Conservation (phyloP, 2,113 vertebrate genomes). For the Heterotis niloticus region DNA sequence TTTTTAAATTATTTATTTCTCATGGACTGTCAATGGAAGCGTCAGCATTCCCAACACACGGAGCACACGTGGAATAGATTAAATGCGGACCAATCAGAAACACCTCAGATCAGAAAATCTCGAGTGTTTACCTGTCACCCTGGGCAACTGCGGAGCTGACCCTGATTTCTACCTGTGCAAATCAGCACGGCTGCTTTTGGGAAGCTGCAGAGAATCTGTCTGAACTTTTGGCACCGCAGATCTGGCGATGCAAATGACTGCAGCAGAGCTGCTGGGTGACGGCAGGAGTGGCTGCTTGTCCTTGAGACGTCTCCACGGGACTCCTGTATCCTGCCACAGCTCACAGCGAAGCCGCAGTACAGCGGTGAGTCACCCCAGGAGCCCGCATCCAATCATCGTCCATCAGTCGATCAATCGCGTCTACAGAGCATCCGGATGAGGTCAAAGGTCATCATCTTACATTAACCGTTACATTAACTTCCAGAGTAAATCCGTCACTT, state of each 20-base stretch:
- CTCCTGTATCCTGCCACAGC: too few species aligned
- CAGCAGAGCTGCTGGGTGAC: neutral
- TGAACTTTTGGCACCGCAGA: neutral
- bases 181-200: neutral
- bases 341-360: too few species aligned
- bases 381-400: neutral
- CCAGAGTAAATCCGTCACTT: too few species aligned
- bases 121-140: neutral
- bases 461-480: too few species aligned
- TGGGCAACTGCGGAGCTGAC: too few species aligned
- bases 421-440: too few species aligned
- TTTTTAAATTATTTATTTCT: conserved; percentile 17
- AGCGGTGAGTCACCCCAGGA: too few species aligned
- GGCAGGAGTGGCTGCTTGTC: neutral
- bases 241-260: neutral
- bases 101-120: neutral
- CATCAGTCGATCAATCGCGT: neutral
- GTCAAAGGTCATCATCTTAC: too few species aligned
- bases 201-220: neutral
- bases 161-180: neutral
- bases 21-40: neutral
- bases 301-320: neutral
- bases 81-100: neutral
- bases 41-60: neutral
- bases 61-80: conserved; percentile 7